These are phyloP conservation scores for Antheraea mylitta DNA, from an alignment of 1,140 invertebrate species.

Conservation along the genomic window DNA sequence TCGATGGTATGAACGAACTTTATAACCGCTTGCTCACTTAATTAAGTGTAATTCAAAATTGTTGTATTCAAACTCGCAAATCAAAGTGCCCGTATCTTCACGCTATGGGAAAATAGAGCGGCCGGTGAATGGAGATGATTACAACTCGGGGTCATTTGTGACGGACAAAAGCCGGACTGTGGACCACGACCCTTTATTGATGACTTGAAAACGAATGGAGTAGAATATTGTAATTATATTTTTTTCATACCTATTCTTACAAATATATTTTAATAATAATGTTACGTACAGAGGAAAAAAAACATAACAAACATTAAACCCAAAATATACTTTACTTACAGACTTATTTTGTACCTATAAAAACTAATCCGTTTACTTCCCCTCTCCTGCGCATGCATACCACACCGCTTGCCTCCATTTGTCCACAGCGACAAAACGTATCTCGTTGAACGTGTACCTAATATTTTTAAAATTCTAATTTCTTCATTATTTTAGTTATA, in stretches of 20 bases:
- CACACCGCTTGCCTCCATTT: too few relatives aligned
- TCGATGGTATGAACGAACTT: background rate
- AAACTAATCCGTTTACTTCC: too few relatives aligned
- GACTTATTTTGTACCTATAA: too few relatives aligned
- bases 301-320: too few relatives aligned
- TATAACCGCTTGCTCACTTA: conserved; percentile 36
- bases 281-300: too few relatives aligned
- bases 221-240: conserved; percentile 11
- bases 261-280: background rate
- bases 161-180: conserved; percentile 56
- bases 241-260: conserved; percentile 9
- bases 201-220: conserved; percentile 40
- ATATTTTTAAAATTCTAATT: too few relatives aligned
- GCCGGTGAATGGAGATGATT: conserved; percentile 66
- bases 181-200: conserved; percentile 52
- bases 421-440: too few relatives aligned
- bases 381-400: too few relatives aligned
- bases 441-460: too few relatives aligned
- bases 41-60: conserved; percentile 70
- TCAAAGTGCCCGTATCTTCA: conserved; percentile 74
- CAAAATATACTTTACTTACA: too few relatives aligned
- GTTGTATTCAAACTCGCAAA: conserved; percentile 66
- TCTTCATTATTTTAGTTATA: too few relatives aligned
- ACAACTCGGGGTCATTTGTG: conserved; percentile 73
- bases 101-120: conserved; percentile 67